phyloP scores from a whole-genome alignment of 2,113 vertebrate species.

The Speoplatyrhinus poulsoni region DNA sequence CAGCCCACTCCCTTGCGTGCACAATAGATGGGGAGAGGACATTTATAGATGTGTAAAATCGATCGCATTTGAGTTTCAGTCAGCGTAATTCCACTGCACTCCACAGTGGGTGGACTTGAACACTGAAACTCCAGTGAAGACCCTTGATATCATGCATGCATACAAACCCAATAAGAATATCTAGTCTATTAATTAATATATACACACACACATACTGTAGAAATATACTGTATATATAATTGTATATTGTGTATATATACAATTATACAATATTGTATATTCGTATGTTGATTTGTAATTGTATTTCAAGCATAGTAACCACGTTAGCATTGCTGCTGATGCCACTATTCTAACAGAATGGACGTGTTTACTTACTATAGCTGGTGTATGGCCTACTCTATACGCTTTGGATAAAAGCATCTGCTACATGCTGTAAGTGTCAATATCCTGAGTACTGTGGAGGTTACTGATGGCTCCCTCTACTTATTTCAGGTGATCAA shows the following conservation, averaged over 20 bases:
- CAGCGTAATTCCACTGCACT: constrained; percentile 3
- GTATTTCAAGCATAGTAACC: too few species aligned
- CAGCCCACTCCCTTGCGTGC: neutral
- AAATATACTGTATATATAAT: too few species aligned
- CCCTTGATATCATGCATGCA: neutral
- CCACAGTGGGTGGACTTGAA: constrained; percentile 3
- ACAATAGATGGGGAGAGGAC: neutral
- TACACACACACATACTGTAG: too few species aligned
- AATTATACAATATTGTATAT: too few species aligned
- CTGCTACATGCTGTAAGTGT: neutral
- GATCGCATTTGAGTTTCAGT: constrained; percentile 34
- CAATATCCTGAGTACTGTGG: neutral
- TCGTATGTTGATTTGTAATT: too few species aligned
- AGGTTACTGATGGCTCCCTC: constrained; percentile 18
- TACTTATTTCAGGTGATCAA: constrained; percentile 86
- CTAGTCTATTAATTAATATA: too few species aligned
- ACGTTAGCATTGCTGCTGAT: too few species aligned
- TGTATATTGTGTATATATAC: too few species aligned
- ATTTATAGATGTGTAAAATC: constrained; percentile 31
- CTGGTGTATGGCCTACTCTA: too few species aligned
- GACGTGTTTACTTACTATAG: too few species aligned
- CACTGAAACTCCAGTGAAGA: neutral
- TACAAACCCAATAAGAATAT: neutral
- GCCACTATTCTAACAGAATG: neutral
- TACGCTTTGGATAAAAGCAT: neutral